Percentiles rank a stretch among this genome's conserved stretches.
Evolutionary conservation across 2,797 vertebrate species (phyloP).

Genomic region (Siniperca undulata): DNA sequence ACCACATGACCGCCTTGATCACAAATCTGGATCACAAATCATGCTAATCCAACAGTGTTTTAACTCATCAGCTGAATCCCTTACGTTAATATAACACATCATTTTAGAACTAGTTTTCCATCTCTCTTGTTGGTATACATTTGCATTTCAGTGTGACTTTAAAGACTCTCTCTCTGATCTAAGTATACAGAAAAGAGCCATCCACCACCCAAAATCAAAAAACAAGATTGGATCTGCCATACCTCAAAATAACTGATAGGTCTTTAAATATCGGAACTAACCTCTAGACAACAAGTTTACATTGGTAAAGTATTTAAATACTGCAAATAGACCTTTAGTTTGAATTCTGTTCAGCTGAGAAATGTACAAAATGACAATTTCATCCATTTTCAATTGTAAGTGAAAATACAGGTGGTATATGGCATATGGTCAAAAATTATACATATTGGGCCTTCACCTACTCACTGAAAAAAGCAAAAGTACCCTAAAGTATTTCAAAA

Average conservation of each 20-base stretch:
- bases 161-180: conserved; percentile 9
- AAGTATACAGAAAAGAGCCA: not conserved
- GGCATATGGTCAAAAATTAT: not conserved
- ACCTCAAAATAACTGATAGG: not conserved
- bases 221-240: not conserved
- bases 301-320: not conserved
- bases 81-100: conserved; percentile 26
- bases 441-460: not conserved
- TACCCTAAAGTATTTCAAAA: not conserved
- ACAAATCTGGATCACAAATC: conserved; percentile 18
- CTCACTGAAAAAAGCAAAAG: not conserved
- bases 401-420: not conserved
- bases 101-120: conserved; percentile 35
- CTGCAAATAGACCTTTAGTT: not conserved
- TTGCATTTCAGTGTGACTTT: not conserved
- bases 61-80: conserved; percentile 23
- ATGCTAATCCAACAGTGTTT: conserved; percentile 33
- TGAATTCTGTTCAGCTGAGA: not conserved
- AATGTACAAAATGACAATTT: not conserved
- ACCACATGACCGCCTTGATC: conserved; percentile 18
- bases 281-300: not conserved
- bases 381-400: not conserved
- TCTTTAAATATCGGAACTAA: not conserved
- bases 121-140: conserved; percentile 23
- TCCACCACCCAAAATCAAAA: not conserved